Conservation (phyloP, 2,888 invertebrate genomes). For the Tinea pellionella region DNA sequence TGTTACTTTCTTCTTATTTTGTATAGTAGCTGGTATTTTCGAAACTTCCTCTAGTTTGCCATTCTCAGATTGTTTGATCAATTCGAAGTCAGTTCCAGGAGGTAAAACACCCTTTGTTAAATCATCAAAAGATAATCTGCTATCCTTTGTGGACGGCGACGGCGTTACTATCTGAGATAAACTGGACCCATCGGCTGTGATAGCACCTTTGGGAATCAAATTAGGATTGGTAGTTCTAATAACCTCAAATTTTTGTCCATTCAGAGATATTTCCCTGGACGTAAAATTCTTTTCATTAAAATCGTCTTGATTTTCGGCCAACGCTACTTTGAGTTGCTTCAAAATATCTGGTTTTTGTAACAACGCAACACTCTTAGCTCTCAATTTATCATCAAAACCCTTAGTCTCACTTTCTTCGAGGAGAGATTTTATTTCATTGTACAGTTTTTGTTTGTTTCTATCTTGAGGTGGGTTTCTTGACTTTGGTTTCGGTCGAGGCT, state of each 20-base stretch:
- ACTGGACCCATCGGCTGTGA: constrained; percentile 57
- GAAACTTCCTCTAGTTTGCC: constrained; percentile 79
- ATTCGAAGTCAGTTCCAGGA: constrained; percentile 82
- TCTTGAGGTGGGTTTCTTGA: constrained; percentile 56
- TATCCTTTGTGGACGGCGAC: constrained; percentile 67
- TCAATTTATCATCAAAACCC: constrained; percentile 60
- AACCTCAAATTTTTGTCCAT: constrained; percentile 81
- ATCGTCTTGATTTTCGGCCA: constrained; percentile 76
- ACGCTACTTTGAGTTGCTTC: constrained; percentile 78
- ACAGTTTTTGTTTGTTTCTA: constrained; percentile 67
- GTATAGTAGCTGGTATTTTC: constrained; percentile 66
- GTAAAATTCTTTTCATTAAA: constrained; percentile 75
- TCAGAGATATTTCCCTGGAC: constrained; percentile 79
- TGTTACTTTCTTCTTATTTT: constrained; percentile 83
- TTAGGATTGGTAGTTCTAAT: constrained; percentile 79
- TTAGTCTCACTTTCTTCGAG: constrained; percentile 70
- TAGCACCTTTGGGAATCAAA: constrained; percentile 70
- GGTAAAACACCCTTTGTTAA: constrained; percentile 83
- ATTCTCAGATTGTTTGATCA: constrained; percentile 79
- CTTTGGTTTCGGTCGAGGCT: constrained; percentile 42
- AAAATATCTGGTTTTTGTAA: constrained; percentile 78
- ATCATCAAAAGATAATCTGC: constrained; percentile 77
- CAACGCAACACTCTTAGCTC: constrained; percentile 66
- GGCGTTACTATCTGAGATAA: constrained; percentile 48
- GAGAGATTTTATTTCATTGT: constrained; percentile 67